Conservation (phyloP, 2,888 invertebrate species). For the Calameuta idolon region DNA sequence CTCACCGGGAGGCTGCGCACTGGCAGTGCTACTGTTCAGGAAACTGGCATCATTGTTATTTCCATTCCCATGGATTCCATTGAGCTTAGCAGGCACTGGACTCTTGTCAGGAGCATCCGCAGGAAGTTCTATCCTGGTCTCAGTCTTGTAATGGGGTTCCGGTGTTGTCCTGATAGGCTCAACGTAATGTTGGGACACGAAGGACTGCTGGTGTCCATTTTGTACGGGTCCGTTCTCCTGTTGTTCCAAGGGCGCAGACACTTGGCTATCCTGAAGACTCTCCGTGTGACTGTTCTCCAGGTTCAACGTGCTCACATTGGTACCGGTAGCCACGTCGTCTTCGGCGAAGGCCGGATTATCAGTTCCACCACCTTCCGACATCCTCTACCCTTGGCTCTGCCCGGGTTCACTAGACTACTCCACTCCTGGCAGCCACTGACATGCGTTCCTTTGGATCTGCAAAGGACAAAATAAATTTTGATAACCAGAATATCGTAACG, state of each 20-base stretch:
- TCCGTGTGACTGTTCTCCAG: constrained; percentile 35
- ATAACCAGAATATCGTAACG: neutral
- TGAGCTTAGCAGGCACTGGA: constrained; percentile 48
- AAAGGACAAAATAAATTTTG: neutral
- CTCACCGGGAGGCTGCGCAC: constrained; percentile 51
- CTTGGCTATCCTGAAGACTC: constrained; percentile 35
- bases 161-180: constrained; percentile 52
- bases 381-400: neutral
- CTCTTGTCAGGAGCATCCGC: constrained; percentile 51
- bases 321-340: constrained; percentile 51
- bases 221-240: constrained; percentile 42
- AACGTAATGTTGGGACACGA: constrained; percentile 58
- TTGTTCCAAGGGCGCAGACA: constrained; percentile 37
- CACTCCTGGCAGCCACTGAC: neutral
- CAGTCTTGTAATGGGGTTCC: constrained; percentile 55
- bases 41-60: constrained; percentile 64
- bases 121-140: constrained; percentile 61
- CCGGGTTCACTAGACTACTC: neutral
- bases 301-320: constrained; percentile 22
- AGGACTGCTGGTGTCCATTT: constrained; percentile 53
- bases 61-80: constrained; percentile 60
- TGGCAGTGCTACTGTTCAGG: constrained; percentile 60
- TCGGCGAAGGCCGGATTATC: constrained; percentile 63
- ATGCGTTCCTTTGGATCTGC: neutral
- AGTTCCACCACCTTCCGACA: constrained; percentile 44